Evolutionary conservation across 2,888 invertebrate species (phyloP).

Genomic region (Baronia brevicornis): DNA sequence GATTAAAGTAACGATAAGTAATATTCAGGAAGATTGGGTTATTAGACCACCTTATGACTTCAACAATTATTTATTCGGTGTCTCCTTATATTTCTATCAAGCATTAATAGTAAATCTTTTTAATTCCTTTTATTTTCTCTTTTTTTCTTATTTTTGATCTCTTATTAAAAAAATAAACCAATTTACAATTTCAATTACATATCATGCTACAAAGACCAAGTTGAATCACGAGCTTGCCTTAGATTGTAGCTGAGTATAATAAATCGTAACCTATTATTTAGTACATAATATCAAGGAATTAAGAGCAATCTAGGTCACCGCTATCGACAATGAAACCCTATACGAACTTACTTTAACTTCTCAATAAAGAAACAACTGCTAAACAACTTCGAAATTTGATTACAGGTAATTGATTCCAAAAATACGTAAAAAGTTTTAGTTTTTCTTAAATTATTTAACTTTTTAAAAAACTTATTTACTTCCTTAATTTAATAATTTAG

Average conservation of each 20-base stretch:
- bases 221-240: conserved; percentile 2
- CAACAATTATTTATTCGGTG: too few relatives aligned
- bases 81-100: too few relatives aligned
- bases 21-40: conserved; percentile 5
- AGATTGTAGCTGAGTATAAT: conserved; percentile 6
- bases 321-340: conserved; percentile 8
- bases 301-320: conserved; percentile 11
- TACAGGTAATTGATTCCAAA: conserved; percentile 1
- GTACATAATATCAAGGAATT: conserved; percentile 6
- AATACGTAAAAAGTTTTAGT: not conserved
- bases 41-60: conserved; percentile 4
- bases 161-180: too few relatives aligned
- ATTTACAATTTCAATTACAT: conserved; percentile 7
- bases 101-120: not conserved
- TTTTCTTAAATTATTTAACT: conserved; percentile 2
- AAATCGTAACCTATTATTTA: conserved; percentile 10
- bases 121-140: not conserved
- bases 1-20: conserved; percentile 13
- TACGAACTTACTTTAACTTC: conserved; percentile 11
- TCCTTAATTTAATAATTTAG: too few relatives aligned
- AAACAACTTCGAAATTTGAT: conserved; percentile 4
- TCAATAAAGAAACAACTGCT: conserved; percentile 12
- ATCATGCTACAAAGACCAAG: too few relatives aligned
- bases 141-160: too few relatives aligned
- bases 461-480: too few relatives aligned